A percentile compares a stretch with the other conserved stretches of the same genome.
Evolutionary conservation across 2,797 vertebrate genomes (phyloP).

Genomic region (Tadarida brasiliensis): DNA sequence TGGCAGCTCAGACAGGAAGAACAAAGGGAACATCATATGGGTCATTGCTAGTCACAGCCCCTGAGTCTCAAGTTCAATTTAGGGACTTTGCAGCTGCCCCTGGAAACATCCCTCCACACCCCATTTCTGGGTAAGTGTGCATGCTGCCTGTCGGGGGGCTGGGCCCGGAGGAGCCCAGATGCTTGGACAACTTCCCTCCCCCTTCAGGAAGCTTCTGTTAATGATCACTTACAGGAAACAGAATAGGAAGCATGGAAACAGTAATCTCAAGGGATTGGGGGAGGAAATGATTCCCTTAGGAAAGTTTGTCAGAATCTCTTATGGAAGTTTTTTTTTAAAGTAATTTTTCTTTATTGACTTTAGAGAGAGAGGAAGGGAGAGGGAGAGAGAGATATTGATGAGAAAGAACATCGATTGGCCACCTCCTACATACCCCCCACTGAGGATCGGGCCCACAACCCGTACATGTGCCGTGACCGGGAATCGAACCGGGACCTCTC

Average conservation of each 20-base stretch:
- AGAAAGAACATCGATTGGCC: too few relatives aligned
- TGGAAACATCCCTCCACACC: not conserved
- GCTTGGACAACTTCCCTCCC: not conserved
- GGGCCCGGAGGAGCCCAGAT: not conserved
- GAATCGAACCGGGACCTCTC: too few relatives aligned
- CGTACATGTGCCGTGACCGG: too few relatives aligned
- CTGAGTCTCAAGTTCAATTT: not conserved
- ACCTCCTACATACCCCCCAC: too few relatives aligned
- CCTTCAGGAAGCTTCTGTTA: slow-evolving; percentile 64
- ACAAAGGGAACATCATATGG: not conserved
- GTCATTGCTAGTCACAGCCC: not conserved
- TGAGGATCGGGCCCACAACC: too few relatives aligned
- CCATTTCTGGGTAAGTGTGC: not conserved
- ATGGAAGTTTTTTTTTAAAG: not conserved
- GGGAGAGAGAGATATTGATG: too few relatives aligned
- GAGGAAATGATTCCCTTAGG: slow-evolving; percentile 64
- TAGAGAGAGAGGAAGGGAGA: too few relatives aligned
- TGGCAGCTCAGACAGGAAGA: not conserved
- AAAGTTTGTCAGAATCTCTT: slow-evolving; percentile 46
- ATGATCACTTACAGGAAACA: slow-evolving; percentile 69
- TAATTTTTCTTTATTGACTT: too few relatives aligned
- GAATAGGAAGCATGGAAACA: slow-evolving; percentile 55
- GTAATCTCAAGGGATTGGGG: slow-evolving; percentile 13
- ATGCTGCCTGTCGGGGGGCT: not conserved
- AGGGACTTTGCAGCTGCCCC: not conserved